Evolutionary conservation across 92 coral and sea anemone genomes (phyloP).

Genomic region (Chrysogorgia sp.): DNA sequence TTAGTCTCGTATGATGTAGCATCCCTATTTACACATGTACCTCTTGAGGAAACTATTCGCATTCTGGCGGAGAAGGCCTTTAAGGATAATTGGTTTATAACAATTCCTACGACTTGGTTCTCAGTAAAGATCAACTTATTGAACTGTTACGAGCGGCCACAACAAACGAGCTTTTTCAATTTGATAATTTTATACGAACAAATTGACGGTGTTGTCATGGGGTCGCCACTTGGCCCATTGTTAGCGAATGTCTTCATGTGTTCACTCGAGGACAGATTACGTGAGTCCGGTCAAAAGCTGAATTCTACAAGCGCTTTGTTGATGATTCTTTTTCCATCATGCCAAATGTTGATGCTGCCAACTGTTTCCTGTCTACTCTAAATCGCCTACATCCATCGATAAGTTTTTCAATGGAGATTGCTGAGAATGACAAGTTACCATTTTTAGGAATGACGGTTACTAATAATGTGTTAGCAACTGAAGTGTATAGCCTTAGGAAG

Average conservation of each 20-base stretch:
- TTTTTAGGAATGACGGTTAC: background rate
- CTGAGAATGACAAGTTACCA: slow-evolving; percentile 24
- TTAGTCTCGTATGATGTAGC: too few relatives aligned
- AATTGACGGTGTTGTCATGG: too few relatives aligned
- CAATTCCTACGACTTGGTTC: slow-evolving; percentile 6
- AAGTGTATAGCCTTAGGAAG: slow-evolving; percentile 48
- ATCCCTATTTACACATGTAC: slow-evolving; percentile 1
- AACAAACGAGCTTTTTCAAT: slow-evolving; percentile 30
- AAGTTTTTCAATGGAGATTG: slow-evolving; percentile 29
- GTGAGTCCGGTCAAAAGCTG: background rate
- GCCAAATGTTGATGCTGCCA: slow-evolving; percentile 20
- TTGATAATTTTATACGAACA: too few relatives aligned
- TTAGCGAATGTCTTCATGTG: too few relatives aligned
- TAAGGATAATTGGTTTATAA: slow-evolving; percentile 27
- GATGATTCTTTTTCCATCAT: slow-evolving; percentile 16
- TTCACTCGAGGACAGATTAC: too few relatives aligned
- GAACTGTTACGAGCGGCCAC: slow-evolving; percentile 18
- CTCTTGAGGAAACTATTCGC: slow-evolving; percentile 19
- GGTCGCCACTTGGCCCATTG: too few relatives aligned
- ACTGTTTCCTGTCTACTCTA: slow-evolving; percentile 5
- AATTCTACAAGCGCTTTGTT: slow-evolving; percentile 8
- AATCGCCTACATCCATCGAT: slow-evolving; percentile 20
- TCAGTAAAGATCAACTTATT: slow-evolving; percentile 5
- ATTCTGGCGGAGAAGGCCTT: slow-evolving; percentile 45
- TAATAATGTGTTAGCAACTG: slow-evolving; percentile 12